Conservation (phyloP, 2,113 vertebrate genomes). For the Paramisgurnus dabryanus region DNA sequence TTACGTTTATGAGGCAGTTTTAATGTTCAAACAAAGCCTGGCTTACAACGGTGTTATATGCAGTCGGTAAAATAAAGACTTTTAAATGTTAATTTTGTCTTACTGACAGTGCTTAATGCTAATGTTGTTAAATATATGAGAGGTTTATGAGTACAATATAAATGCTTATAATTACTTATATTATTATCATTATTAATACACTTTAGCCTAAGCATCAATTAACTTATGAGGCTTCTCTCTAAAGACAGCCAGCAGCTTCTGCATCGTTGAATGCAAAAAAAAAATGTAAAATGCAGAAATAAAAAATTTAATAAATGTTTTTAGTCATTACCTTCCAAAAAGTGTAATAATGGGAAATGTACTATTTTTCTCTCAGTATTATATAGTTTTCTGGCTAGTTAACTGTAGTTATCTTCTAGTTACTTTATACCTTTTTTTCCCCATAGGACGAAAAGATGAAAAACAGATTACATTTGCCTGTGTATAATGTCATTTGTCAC, state of each 20-base stretch:
- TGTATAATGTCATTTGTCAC: too few relatives aligned
- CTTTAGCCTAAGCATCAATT: neutral
- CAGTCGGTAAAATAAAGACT: neutral
- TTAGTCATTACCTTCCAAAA: slow-evolving; percentile 21
- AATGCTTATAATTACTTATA: neutral
- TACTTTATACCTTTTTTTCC: neutral
- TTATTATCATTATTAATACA: neutral
- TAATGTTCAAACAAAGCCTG: neutral
- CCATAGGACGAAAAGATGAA: neutral
- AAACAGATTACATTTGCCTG: too few relatives aligned
- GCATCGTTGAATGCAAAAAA: neutral
- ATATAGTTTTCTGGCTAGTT: neutral
- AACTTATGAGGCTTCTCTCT: neutral
- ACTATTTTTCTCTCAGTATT: neutral
- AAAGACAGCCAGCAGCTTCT: neutral
- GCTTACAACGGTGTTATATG: neutral
- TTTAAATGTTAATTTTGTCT: neutral
- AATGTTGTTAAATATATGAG: slow-evolving; percentile 19
- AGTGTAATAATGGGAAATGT: neutral
- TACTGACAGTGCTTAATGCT: neutral
- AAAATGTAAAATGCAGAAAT: neutral
- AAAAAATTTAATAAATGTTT: neutral
- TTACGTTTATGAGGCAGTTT: too few relatives aligned
- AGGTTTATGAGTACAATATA: too few relatives aligned
- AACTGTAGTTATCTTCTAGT: neutral